phyloP scores from a whole-genome alignment of 2,113 vertebrate genomes.

The Nothobranchius furzeri region DNA sequence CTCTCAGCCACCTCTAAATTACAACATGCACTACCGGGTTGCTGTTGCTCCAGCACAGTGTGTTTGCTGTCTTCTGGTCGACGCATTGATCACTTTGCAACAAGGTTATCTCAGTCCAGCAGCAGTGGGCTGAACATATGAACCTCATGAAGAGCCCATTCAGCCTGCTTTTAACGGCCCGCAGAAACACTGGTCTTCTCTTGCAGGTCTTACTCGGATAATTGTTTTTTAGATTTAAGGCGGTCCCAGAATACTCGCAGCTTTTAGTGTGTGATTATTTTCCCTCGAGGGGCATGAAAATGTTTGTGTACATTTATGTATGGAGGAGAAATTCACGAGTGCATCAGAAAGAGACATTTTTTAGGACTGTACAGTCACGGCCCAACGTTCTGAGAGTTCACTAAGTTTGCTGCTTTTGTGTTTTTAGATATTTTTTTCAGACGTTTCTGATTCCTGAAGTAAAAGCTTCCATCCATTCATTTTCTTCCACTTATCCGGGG shows the following conservation, averaged over 20 bases:
- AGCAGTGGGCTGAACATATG: constrained; percentile 54
- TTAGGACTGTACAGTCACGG: neutral
- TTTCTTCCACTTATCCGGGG: no score
- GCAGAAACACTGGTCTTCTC: constrained; percentile 60
- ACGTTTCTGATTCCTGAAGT: no score
- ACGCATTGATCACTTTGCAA: constrained; percentile 51
- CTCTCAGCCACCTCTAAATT: neutral
- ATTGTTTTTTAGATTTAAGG: constrained; percentile 52
- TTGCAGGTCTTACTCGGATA: constrained; percentile 56
- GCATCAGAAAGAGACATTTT: constrained; percentile 1
- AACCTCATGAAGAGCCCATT: constrained; percentile 56
- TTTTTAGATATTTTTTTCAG: no score
- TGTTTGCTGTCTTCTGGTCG: constrained; percentile 18
- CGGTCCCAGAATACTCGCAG: constrained; percentile 52
- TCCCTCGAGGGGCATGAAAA: constrained; percentile 17
- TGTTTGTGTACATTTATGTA: constrained; percentile 28
- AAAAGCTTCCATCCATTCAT: no score
- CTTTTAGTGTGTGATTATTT: constrained; percentile 60
- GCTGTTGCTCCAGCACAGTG: constrained; percentile 1
- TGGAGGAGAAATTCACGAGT: constrained; percentile 38
- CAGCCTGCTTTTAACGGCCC: constrained; percentile 43
- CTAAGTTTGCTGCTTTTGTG: no score
- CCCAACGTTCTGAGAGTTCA: no score
- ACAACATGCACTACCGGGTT: neutral
- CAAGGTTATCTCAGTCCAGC: constrained; percentile 55